A percentile compares a stretch with the other conserved stretches of the same genome.
These are phyloP conservation scores for Pyxicephalus adspersus DNA, from an alignment of 2,113 vertebrate species.

Conservation along the genomic window DNA sequence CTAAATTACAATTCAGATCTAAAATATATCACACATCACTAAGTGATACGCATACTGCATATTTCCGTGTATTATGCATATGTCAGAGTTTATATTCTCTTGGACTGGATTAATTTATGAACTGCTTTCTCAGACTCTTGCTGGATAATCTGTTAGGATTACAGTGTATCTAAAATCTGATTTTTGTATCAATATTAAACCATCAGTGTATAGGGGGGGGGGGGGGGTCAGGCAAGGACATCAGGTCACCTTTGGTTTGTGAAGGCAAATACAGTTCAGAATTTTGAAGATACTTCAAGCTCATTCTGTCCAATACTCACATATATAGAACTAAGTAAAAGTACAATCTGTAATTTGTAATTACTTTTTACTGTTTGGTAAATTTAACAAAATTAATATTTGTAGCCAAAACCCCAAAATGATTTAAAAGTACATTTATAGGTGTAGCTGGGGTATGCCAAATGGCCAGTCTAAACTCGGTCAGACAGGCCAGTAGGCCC, in stretches of 20 bases:
- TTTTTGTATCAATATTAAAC: slow-evolving; percentile 56
- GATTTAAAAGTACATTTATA: too few relatives aligned
- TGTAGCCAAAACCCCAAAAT: too few relatives aligned
- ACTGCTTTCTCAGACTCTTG: slow-evolving; percentile 49
- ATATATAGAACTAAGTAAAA: too few relatives aligned
- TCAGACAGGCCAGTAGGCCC: too few relatives aligned
- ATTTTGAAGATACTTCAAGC: not conserved
- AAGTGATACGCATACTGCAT: not conserved
- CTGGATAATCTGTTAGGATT: slow-evolving; percentile 55
- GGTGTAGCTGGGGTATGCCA: too few relatives aligned
- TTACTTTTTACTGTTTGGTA: too few relatives aligned
- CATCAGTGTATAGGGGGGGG: slow-evolving; percentile 45
- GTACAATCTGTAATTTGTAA: too few relatives aligned
- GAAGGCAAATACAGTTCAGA: not conserved
- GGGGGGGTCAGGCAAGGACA: slow-evolving; percentile 49
- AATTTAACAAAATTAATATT: too few relatives aligned
- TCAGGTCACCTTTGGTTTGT: slow-evolving; percentile 10
- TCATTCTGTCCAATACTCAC: too few relatives aligned
- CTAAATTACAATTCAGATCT: too few relatives aligned
- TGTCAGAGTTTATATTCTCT: slow-evolving; percentile 43
- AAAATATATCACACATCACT: too few relatives aligned
- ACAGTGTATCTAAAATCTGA: slow-evolving; percentile 52
- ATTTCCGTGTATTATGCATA: slow-evolving; percentile 16
- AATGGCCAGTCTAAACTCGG: too few relatives aligned
- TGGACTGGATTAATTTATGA: slow-evolving; percentile 49